Conservation (phyloP, 2,797 vertebrate species). For the Squalus acanthias region DNA sequence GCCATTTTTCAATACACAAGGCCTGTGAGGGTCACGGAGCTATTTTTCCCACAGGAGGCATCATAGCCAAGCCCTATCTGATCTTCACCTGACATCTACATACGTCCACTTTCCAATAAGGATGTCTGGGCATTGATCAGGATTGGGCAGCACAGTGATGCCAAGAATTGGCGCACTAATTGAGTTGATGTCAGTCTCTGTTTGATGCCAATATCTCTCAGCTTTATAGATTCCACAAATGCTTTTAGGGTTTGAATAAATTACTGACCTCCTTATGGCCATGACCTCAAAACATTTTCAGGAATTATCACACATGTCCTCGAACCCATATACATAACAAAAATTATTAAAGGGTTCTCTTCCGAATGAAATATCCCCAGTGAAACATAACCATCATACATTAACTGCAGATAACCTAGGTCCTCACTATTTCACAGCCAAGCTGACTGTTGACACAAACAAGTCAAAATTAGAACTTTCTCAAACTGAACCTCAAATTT, state of each 20-base stretch:
- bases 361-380: too few relatives aligned
- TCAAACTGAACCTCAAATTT: too few relatives aligned
- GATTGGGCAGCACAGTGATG: background rate
- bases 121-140: too few relatives aligned
- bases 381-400: too few relatives aligned
- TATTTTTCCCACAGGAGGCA: background rate
- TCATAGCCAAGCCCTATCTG: background rate
- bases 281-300: background rate
- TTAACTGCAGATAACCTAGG: too few relatives aligned
- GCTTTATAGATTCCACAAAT: background rate
- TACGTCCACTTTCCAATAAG: too few relatives aligned
- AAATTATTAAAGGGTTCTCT: too few relatives aligned
- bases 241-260: background rate
- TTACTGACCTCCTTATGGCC: background rate
- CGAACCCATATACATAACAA: background rate
- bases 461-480: too few relatives aligned
- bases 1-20: background rate
- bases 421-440: too few relatives aligned
- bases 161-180: background rate
- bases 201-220: background rate
- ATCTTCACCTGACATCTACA: too few relatives aligned
- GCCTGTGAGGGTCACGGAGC: background rate
- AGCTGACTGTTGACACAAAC: too few relatives aligned
- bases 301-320: background rate
- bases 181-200: background rate